Conservation (phyloP, 2,888 invertebrate genomes). For the Melanostoma scalare region DNA sequence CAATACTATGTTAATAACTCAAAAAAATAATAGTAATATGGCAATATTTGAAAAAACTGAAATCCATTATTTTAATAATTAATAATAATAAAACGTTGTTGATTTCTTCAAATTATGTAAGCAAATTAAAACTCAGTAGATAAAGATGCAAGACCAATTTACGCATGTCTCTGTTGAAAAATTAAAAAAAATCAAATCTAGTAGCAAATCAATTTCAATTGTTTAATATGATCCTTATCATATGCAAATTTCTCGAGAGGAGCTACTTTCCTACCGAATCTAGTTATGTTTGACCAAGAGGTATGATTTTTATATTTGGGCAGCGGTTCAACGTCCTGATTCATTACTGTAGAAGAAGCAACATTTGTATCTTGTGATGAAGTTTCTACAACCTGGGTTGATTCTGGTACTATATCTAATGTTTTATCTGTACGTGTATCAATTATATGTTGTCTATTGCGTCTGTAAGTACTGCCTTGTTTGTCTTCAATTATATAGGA, state of each 20-base stretch:
- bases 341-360: too few species aligned
- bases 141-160: too few species aligned
- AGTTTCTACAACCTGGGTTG: not conserved
- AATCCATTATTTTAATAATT: too few species aligned
- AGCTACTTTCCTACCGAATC: conserved; percentile 17
- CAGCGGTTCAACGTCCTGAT: too few species aligned
- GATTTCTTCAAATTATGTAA: too few species aligned
- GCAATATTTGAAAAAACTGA: too few species aligned
- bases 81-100: too few species aligned
- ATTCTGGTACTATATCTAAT: not conserved
- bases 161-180: too few species aligned
- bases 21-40: too few species aligned
- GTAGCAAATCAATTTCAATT: conserved; percentile 13
- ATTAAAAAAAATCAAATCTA: not conserved
- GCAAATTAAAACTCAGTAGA: too few species aligned
- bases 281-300: conserved; percentile 5
- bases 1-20: too few species aligned
- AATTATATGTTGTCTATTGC: conserved; percentile 34
- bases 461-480: conserved; percentile 15
- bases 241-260: not conserved
- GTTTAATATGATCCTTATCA: conserved; percentile 6
- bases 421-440: conserved; percentile 3
- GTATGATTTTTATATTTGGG: not conserved
- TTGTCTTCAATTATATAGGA: conserved; percentile 31
- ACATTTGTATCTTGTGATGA: not conserved